Evolutionary conservation across 2,113 vertebrate genomes (phyloP).

Genomic region (Oncorhynchus masou): DNA sequence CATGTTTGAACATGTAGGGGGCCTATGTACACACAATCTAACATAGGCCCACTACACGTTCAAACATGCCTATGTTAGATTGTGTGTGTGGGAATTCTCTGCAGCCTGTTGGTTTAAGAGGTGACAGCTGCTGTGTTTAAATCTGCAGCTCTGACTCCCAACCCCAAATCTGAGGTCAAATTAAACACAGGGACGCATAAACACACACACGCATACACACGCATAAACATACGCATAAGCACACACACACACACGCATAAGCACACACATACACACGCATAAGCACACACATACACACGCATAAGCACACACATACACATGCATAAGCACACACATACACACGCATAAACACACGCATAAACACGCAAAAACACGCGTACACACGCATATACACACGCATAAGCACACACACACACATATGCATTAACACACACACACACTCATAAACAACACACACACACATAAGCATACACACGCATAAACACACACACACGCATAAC

Average conservation of each 20-base stretch:
- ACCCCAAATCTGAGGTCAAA: slow-evolving; percentile 8
- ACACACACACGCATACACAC: not conserved
- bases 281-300: not conserved
- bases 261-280: not conserved
- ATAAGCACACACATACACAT: accelerated
- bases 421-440: not conserved
- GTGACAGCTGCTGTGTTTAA: slow-evolving; percentile 67
- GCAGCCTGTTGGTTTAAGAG: slow-evolving; percentile 53
- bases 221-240: not conserved
- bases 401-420: no score
- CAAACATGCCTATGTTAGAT: not conserved
- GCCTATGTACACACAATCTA: no score
- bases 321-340: accelerated
- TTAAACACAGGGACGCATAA: slow-evolving; percentile 2
- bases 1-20: not conserved
- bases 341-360: no score
- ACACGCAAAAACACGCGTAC: no score
- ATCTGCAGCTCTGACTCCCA: slow-evolving; percentile 50
- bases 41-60: no score
- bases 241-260: not conserved
- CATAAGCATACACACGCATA: no score
- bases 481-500: no score
- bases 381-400: no score
- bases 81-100: slow-evolving; percentile 6
- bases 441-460: not conserved